phyloP scores from a whole-genome alignment of 1,140 invertebrate species.

The Dinothrombium tinctorium region DNA sequence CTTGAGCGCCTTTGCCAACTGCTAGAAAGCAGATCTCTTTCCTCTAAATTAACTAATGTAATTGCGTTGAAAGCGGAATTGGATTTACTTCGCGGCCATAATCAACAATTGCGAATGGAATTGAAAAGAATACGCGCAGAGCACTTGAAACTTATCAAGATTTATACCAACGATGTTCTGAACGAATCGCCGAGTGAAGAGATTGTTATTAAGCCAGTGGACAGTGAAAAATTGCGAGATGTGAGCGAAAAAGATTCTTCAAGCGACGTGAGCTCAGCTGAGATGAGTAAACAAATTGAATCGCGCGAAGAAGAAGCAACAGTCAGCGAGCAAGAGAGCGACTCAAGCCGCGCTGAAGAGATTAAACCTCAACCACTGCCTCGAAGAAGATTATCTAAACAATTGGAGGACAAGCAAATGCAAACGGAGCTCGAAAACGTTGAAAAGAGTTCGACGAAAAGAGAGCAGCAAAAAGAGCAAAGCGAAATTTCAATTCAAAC shows the following conservation, averaged over 20 bases:
- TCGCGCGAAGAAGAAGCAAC: neutral
- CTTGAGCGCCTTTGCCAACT: slow-evolving; percentile 10
- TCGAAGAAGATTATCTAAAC: neutral
- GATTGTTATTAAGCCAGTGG: neutral
- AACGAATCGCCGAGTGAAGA: neutral
- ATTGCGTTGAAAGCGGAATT: slow-evolving; percentile 12
- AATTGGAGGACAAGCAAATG: neutral
- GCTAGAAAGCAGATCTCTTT: slow-evolving; percentile 8
- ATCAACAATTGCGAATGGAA: slow-evolving; percentile 11
- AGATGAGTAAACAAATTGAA: neutral
- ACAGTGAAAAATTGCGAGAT: neutral
- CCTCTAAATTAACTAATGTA: slow-evolving; percentile 3
- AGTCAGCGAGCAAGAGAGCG: neutral
- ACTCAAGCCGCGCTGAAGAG: no score
- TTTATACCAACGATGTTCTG: slow-evolving; percentile 4
- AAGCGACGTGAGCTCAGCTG: neutral
- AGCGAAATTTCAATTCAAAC: neutral
- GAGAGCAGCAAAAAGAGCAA: neutral
- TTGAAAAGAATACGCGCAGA: slow-evolving; percentile 8
- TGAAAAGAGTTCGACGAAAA: neutral
- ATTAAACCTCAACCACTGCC: neutral
- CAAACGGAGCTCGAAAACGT: neutral
- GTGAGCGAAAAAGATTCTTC: neutral
- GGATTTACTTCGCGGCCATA: slow-evolving; percentile 12
- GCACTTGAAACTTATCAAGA: slow-evolving; percentile 6